Evolutionary conservation across 1,140 invertebrate genomes (phyloP).

Genomic region (Neodiprion pinetum): DNA sequence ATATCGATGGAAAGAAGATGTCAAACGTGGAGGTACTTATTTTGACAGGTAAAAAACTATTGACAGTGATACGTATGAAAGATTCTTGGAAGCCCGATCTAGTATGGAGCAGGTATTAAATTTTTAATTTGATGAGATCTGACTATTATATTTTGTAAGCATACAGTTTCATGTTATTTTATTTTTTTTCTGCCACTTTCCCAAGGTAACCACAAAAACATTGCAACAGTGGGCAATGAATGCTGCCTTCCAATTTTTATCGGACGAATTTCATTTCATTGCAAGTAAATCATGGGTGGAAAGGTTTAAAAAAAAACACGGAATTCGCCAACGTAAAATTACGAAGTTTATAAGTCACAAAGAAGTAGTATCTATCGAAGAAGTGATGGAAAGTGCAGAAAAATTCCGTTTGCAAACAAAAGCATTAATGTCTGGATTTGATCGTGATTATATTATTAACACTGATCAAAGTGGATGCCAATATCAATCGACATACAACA

Average conservation of each 20-base stretch:
- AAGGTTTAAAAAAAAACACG: slow-evolving; percentile 14
- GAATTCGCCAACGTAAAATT: slow-evolving; percentile 14
- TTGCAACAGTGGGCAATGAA: slow-evolving; percentile 16
- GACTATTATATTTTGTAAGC: no score
- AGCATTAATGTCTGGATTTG: not conserved
- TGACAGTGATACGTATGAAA: not conserved
- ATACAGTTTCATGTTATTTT: no score
- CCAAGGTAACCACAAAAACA: not conserved
- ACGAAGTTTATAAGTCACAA: slow-evolving; percentile 11
- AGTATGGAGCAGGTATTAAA: not conserved
- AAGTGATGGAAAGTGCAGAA: slow-evolving; percentile 12
- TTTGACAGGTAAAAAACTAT: not conserved
- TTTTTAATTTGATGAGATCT: no score
- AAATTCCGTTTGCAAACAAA: slow-evolving; percentile 14
- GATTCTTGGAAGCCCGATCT: not conserved
- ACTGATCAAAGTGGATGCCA: not conserved
- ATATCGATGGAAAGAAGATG: slow-evolving; percentile 4
- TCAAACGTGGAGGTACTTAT: not conserved
- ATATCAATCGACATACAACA: not conserved
- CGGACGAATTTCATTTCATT: slow-evolving; percentile 7
- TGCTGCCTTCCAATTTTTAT: slow-evolving; percentile 8
- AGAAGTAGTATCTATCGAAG: slow-evolving; percentile 12
- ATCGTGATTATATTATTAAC: slow-evolving; percentile 15
- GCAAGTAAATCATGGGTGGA: slow-evolving; percentile 7
- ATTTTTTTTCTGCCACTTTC: no score